Evolutionary conservation across 2,113 vertebrate species (phyloP), one percentile per base, ranked within the genome.

Genomic region (Polypterus senegalus): DNA sequence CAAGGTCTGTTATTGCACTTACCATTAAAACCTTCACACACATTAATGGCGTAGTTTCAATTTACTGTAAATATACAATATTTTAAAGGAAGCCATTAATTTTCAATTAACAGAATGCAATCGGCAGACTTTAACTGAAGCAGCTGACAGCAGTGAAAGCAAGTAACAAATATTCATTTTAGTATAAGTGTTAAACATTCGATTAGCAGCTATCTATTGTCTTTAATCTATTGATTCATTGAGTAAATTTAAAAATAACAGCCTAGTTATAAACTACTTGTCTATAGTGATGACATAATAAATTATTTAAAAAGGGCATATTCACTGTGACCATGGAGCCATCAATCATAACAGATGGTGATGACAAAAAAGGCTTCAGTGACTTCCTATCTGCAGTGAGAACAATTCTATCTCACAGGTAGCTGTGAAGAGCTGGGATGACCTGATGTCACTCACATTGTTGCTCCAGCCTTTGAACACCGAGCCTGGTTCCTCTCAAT

Each of bases 291-390:
- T 92, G 91, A 90, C 90, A 86, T 93, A 88, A 97, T 98, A 92
- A 92, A 98, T 98, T 98, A 98, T 98, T 98, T 93, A 98, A 97
- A 97, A 98, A 98, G 95, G 95, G 90, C 94, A 97, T 88, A 88
- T 90, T 90, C 89, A 85, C 88, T 92, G 90, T 88, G 86, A 89
- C 93, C 92, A 94, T 84, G 84, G 86, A 97, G 90, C 93, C 90
- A 97, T 98, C 94, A 97, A 97, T 97, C 94, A 98, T 88, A 85
- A 85, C 85, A 92, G 92, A 92, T 92, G 89, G 89, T 89, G 85
- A 87, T 90, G 90, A 93, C 92, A 96, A 95, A 97, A 94, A 95
- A 82, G 86, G 87, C 86, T 90, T 92, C 90, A 91, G 87, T 88
- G 78, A 83, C 88, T 83, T 91, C 86, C 89, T 89, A 85, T 86